Evolutionary conservation across 2,113 vertebrate species (phyloP), one percentile per base, ranked within the genome.

Genomic region (Neolamprologus falcicula): DNA sequence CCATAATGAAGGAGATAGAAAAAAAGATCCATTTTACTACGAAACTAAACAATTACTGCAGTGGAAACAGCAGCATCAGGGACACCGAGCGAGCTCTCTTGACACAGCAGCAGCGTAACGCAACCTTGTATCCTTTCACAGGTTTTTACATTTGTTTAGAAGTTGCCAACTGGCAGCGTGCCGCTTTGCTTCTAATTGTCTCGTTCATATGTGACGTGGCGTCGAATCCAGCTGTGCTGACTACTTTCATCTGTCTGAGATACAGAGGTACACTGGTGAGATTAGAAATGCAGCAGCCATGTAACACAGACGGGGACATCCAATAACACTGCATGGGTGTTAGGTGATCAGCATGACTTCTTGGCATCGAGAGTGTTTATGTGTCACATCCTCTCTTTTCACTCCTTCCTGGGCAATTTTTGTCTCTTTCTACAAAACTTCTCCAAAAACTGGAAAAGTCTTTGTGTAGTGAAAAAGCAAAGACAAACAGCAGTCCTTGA

Each of bases 11-110:
- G 24, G n/a, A 71, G 71, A 88, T 53, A 9, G 52, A 26, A 47
- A 76, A 85, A 31, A 14, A 26, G n/a, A 83, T 82, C 21, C 5
- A 87, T 86, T 92, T 91, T 42, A 63, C 85, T 88, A 63, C 59
- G 24, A 42, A 91, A 86, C 71, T 80, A 88, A 93, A 93, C 88
- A 90, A 92, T 92, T 90, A 85, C 82, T 57, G 81, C 83, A 90
- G 88, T 21, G 9, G 42, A 81, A 88, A 63, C 78, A 76, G 85
- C 55, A 81, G 83, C 79, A 83, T 79, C 9, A 52, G 52, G 26
- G 76, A 91, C 54, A 17, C 31, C 6, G 17, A n/a, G 35, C 8
- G 31, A 63, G 16, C 78, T 82, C 79, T 85, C 86, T 37, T n/a
- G 2, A 82, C 50, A 85, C 26, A 57, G 19, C 76, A 45, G 40